Base-by-base conservation (phyloP, 2,797 vertebrate genomes). In the Tolypeutes matacus region DNA sequence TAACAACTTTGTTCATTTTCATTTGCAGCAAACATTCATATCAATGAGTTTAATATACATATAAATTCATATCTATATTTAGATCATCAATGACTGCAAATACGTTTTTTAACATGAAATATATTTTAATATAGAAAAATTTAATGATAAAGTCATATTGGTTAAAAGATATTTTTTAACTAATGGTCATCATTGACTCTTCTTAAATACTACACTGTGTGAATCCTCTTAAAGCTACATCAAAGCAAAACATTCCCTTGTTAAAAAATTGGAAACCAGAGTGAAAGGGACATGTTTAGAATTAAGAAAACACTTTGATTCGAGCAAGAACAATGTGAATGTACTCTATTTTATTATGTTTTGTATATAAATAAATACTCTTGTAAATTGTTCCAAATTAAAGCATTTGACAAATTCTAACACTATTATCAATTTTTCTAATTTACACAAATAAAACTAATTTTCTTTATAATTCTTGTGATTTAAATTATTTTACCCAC, bases 401-500 rank as follows among this genome's bases (percentile, higher is more conserved):
- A 91, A 98, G 95, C 96, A 96, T 96, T 97, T 98, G 97, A 98
- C 95, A 98, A 98, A 97, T 96, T 98, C 98, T 98, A 98, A 98
- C 96, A 98, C 94, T 94, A 95, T n/a, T 78, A 95, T 97, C 97
- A 95, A 49, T 98, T 99, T 98, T 99, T 99, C 97, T 98, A 98
- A 98, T 98, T 98, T 96, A 96, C 97, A 96, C 98, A 98, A 99
- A 99, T 99, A 99, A 99, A 99, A 92, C 93, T 98, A 98, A 98
- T 98, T 98, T 98, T 98, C 98, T 97, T 98, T 98, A 98, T 94
- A 89, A 86, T 86, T 80, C 36, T 96, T 97, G 95, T 97, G 87
- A 94, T 94, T 97, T 92, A 80, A 86, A 86, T 97, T 88, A 85
- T 97, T 98, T 98, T 93, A 80, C 51, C 39, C 18, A 89, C 7